Evolutionary conservation across 2,113 vertebrate genomes (phyloP).

Genomic region (Xenopus tropicalis): UCB_Xtro_10.0 CM004446.2:8649501-8650000

Average conservation of each 20-base stretch:
- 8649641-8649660: conserved; percentile 16
- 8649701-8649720: background rate
- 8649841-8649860: no score
- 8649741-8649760: background rate
- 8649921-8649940: no score
- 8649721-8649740: background rate
- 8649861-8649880: no score
- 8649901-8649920: no score
- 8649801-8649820: background rate
- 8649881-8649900: no score
- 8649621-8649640: conserved; percentile 23
- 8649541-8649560: background rate
- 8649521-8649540: background rate
- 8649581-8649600: conserved; percentile 1
- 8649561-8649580: background rate
- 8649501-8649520: no score
- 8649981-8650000: no score
- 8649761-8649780: background rate
- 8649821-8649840: background rate
- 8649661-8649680: conserved; percentile 11
- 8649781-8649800: background rate
- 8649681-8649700: background rate
- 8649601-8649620: conserved; percentile 21
- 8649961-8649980: no score
- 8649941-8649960: no score